These are phyloP conservation scores for Forbesichthys agassizii DNA, from an alignment of 2,113 vertebrate species.

Conservation along the genomic window DNA sequence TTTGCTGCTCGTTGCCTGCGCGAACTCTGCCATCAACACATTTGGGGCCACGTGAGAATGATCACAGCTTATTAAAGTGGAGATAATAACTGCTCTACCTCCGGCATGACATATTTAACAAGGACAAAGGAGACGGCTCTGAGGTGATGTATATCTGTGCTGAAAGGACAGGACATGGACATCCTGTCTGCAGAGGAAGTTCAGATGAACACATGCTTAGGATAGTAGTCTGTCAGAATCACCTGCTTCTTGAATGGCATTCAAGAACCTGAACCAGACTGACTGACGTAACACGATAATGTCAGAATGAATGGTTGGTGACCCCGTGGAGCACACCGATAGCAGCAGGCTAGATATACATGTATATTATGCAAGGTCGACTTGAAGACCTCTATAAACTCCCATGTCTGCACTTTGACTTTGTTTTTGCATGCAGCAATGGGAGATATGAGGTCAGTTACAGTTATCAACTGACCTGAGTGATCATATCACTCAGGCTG, in stretches of 20 bases:
- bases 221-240: no score
- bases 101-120: constrained; percentile 78
- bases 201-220: constrained; percentile 44
- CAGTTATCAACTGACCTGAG: constrained; percentile 1
- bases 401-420: constrained; percentile 5
- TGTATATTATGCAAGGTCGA: not conserved
- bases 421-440: constrained; percentile 13
- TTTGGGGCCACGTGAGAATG: constrained; percentile 74
- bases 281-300: no score
- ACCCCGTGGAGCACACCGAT: constrained; percentile 18
- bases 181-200: constrained; percentile 45
- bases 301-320: constrained; percentile 39
- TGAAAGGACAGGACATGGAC: constrained; percentile 59
- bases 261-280: no score
- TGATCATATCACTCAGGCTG: not conserved
- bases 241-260: constrained; percentile 5
- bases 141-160: constrained; percentile 69
- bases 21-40: constrained; percentile 72
- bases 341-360: not conserved
- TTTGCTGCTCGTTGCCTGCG: constrained; percentile 66
- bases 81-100: constrained; percentile 77
- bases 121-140: constrained; percentile 72
- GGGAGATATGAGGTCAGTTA: constrained; percentile 11
- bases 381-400: not conserved
- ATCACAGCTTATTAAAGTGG: constrained; percentile 75